Evolutionary conservation across 1,140 invertebrate species (phyloP), one percentile per base, ranked within the genome.

Genomic region (Drosophila dunni): DNA sequence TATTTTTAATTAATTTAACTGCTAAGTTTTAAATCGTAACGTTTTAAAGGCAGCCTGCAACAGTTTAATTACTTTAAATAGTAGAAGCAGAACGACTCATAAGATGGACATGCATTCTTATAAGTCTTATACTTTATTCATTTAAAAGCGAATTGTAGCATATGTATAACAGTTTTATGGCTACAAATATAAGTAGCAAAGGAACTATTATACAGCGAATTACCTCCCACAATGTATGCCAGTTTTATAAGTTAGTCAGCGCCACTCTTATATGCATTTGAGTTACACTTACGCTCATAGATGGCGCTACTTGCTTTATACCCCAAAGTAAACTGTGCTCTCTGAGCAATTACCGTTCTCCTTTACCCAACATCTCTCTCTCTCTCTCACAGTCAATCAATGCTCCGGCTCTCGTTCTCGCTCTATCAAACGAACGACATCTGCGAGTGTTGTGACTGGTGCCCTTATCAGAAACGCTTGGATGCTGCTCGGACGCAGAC

Each of bases 401-500:
- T 6, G 24, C 24, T 46, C 3, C 5, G 6, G 1, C 45, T 46
- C 13, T 29, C 45, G 45, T 2, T 56, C 53, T 20, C 34, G 38
- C 38, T 57, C 38, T 40, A 36, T 7, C 54, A 11, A 10, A 0
- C 20, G 7, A 2, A 15, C 33, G 8, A 2, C 38, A 42, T 29
- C 36, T 57, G 38, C 15, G 40, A 40, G 46, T 58, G 56, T 64
- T 70, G 67, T 57, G 54, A 15, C 62, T 40, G 62, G 40, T 29
- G 67, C 79, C 79, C 79, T 88, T 88, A 88, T 88, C 83, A 88
- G 83, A 88, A 75, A 81, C 79, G 84, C 84, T 86, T 79, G 80
- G 83, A 88, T 78, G 83, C 80, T 88, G 83, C 67, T 89, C 84
- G 65, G 50, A 45, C 64, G 72, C 83, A 88, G 77, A 83, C 69